These are phyloP conservation scores for Gavia stellata DNA, from an alignment of 2,113 vertebrate genomes.

Conservation along the genomic window DNA sequence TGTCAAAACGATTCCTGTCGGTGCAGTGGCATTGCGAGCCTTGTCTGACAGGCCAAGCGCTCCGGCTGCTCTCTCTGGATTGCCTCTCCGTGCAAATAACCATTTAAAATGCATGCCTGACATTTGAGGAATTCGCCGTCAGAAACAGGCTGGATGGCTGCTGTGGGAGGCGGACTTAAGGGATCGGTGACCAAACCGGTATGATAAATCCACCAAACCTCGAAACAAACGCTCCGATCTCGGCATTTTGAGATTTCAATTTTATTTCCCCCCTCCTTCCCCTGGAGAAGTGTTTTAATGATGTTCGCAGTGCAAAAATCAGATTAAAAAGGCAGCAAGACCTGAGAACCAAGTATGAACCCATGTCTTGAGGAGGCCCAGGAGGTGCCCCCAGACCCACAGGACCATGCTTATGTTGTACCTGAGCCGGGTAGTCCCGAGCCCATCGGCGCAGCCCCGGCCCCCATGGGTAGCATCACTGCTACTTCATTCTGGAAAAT, in stretches of 20 bases:
- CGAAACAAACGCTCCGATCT: neutral
- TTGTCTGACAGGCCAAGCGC: neutral
- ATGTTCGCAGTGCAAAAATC: neutral
- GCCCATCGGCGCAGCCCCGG: accelerated
- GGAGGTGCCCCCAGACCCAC: neutral
- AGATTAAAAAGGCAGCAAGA: neutral
- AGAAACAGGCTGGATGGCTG: neutral
- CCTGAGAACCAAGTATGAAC: neutral
- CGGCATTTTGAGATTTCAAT: neutral
- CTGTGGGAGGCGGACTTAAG: neutral
- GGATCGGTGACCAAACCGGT: neutral
- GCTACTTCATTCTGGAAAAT: neutral
- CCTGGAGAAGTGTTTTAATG: neutral
- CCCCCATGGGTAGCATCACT: neutral
- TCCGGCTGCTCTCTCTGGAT: neutral
- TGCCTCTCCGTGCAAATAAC: neutral
- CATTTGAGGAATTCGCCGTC: neutral
- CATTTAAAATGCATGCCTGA: neutral
- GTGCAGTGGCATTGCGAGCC: accelerated
- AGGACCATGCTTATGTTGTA: accelerated
- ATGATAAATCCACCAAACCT: neutral
- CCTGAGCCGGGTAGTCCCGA: neutral
- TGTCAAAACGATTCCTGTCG: neutral
- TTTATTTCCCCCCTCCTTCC: neutral
- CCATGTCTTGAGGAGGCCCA: neutral